phyloP scores from a whole-genome alignment of 2,888 invertebrate species.

The Craniophora ligustri region DNA sequence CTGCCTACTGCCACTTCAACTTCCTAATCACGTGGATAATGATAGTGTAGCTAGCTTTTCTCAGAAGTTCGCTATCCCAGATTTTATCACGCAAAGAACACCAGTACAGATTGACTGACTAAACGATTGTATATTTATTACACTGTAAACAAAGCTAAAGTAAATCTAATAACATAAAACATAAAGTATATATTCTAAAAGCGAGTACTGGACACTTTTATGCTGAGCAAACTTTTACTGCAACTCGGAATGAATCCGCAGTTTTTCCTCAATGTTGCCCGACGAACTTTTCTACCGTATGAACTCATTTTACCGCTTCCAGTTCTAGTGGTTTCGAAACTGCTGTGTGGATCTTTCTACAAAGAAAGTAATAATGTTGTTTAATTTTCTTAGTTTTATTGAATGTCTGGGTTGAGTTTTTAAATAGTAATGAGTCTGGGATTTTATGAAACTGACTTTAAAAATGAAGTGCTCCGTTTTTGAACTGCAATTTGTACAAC shows the following conservation, averaged over 20 bases:
- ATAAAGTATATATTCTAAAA: neutral
- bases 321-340: constrained; percentile 28
- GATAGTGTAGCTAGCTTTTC: no score
- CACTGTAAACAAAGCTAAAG: neutral
- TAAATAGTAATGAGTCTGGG: constrained; percentile 23
- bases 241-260: constrained; percentile 15
- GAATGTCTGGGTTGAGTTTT: constrained; percentile 24
- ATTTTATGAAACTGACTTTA: constrained; percentile 34
- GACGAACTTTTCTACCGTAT: constrained; percentile 37
- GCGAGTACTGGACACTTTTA: constrained; percentile 19
- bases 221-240: constrained; percentile 17
- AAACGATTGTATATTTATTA: no score
- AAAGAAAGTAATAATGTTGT: constrained; percentile 48
- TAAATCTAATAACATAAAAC: neutral
- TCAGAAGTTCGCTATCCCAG: no score
- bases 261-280: constrained; percentile 28
- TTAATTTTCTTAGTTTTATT: constrained; percentile 33
- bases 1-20: no score
- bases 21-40: no score
- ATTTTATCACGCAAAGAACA: no score
- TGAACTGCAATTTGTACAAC: no score
- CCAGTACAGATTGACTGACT: no score
- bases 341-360: constrained; percentile 27
- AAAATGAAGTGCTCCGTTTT: constrained; percentile 19
- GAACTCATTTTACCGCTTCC: constrained; percentile 41